Percentiles rank a stretch among this genome's conserved stretches.
Conservation (phyloP, 2,888 invertebrate species). For the Encarsia formosa region DNA sequence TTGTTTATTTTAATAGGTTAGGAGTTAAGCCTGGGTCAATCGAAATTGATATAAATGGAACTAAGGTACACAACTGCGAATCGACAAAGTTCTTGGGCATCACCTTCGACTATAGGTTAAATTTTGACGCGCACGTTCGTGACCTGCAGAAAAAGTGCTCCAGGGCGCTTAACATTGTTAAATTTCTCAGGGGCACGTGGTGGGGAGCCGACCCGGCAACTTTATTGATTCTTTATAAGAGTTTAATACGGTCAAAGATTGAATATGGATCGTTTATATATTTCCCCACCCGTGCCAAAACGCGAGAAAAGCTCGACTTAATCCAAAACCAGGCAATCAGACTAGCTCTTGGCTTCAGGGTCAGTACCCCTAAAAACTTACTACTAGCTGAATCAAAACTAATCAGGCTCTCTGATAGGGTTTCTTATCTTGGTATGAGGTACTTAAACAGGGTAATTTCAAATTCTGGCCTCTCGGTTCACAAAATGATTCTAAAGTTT, state of each 20-base stretch:
- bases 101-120: background rate
- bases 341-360: too few relatives aligned
- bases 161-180: background rate
- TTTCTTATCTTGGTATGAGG: too few relatives aligned
- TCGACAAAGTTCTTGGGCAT: background rate
- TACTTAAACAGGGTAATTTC: too few relatives aligned
- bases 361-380: too few relatives aligned
- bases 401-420: too few relatives aligned
- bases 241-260: background rate
- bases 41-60: background rate
- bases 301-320: too few relatives aligned
- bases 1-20: constrained; percentile 4
- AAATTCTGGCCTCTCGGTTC: too few relatives aligned
- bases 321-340: too few relatives aligned
- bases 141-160: background rate
- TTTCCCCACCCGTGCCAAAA: too few relatives aligned
- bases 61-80: background rate
- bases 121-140: background rate
- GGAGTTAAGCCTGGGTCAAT: background rate
- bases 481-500: too few relatives aligned
- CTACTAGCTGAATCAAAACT: too few relatives aligned
- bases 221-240: background rate
- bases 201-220: constrained; percentile 2
- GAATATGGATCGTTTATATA: background rate
- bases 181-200: background rate